Evolutionary conservation across 2,797 vertebrate species (phyloP).

Genomic region (Urosaurus nigricauda): DNA sequence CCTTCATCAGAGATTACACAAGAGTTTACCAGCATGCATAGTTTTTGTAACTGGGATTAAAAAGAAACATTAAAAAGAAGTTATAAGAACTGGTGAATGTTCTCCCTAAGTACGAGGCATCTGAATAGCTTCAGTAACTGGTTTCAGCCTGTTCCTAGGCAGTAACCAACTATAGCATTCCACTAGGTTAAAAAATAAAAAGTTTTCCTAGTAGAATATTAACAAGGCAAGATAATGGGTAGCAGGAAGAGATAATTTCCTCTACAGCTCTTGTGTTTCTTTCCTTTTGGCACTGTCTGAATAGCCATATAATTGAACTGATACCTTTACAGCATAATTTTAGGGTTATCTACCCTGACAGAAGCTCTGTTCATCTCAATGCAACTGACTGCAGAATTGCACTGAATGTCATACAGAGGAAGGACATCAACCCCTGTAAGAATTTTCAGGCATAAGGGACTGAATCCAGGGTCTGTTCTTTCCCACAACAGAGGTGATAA

Average conservation of each 20-base stretch:
- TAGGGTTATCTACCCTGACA: neutral
- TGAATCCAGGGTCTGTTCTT: neutral
- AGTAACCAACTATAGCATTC: slow-evolving; percentile 22
- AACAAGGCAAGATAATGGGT: slow-evolving; percentile 5
- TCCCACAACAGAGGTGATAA: neutral
- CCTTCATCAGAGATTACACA: neutral
- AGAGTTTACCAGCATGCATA: neutral
- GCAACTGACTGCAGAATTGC: neutral
- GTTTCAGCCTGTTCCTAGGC: slow-evolving; percentile 33
- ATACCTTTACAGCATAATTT: slow-evolving; percentile 24
- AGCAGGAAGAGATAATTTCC: slow-evolving; percentile 27
- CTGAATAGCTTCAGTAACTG: neutral
- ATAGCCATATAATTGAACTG: neutral
- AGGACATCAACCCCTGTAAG: neutral
- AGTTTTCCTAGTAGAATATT: slow-evolving; percentile 23
- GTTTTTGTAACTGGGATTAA: neutral
- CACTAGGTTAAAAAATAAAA: neutral
- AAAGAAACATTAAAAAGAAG: neutral
- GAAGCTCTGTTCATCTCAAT: neutral
- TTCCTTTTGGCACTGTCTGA: neutral
- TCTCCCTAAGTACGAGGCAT: neutral
- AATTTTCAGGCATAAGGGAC: neutral
- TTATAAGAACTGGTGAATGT: accelerated
- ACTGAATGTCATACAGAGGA: neutral
- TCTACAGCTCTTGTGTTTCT: slow-evolving; percentile 17